Conservation (phyloP, 2,888 invertebrate species). For the Acronicta aceris region DNA sequence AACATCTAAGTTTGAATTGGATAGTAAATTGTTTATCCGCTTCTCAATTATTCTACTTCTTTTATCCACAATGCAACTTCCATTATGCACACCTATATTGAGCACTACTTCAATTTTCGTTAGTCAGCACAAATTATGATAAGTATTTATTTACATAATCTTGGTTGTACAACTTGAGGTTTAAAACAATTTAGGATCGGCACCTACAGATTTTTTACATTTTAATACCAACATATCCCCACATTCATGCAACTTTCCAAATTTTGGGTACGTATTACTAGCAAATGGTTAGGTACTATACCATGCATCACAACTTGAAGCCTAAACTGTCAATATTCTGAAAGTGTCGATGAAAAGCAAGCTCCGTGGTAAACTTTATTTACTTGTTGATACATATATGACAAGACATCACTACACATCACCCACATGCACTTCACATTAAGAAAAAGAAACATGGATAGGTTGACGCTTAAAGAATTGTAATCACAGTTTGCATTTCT, state of each 20-base stretch:
- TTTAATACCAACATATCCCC: slow-evolving; percentile 14
- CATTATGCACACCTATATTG: not conserved
- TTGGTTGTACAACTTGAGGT: not conserved
- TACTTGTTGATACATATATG: slow-evolving; percentile 41
- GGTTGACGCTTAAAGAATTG: slow-evolving; percentile 16
- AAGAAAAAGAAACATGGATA: slow-evolving; percentile 36
- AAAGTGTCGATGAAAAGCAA: slow-evolving; percentile 49
- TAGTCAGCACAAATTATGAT: not conserved
- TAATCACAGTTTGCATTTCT: slow-evolving; percentile 19
- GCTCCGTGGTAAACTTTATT: slow-evolving; percentile 48
- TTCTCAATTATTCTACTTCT: too few relatives aligned
- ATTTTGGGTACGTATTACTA: slow-evolving; percentile 46
- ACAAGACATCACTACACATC: slow-evolving; percentile 53
- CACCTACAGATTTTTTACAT: not conserved
- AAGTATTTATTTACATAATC: not conserved
- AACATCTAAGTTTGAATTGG: too few relatives aligned
- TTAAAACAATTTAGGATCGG: not conserved
- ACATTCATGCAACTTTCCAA: slow-evolving; percentile 38
- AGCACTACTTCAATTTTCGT: not conserved
- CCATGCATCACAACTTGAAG: slow-evolving; percentile 45
- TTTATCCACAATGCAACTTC: too few relatives aligned
- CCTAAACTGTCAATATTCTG: slow-evolving; percentile 22
- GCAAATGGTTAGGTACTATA: slow-evolving; percentile 38
- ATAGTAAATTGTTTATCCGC: too few relatives aligned
- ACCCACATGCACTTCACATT: slow-evolving; percentile 58